Conservation (phyloP, 2,888 invertebrate genomes). For the Drosophila percnosoma region DNA sequence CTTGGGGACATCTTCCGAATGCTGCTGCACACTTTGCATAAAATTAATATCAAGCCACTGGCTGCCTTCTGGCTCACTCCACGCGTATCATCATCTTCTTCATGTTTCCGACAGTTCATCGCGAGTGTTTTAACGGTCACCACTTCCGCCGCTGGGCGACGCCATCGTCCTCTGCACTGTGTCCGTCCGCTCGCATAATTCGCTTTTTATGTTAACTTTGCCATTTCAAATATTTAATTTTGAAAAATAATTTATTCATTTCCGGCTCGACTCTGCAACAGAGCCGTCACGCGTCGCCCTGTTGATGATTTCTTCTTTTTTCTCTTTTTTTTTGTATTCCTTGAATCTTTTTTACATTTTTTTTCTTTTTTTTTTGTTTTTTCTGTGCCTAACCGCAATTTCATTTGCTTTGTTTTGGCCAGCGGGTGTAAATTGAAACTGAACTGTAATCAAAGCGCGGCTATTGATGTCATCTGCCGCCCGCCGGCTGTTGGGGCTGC, state of each 20-base stretch:
- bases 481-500: neutral
- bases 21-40: constrained; percentile 71
- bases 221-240: constrained; percentile 68
- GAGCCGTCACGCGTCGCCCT: constrained; percentile 40
- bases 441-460: constrained; percentile 78
- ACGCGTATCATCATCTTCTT: constrained; percentile 23
- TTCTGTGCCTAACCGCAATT: constrained; percentile 50
- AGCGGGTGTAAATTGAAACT: constrained; percentile 68
- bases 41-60: constrained; percentile 73
- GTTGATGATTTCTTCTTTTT: constrained; percentile 47
- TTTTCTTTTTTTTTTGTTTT: constrained; percentile 9
- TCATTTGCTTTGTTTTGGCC: constrained; percentile 65
- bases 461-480: constrained; percentile 71
- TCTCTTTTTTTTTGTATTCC: constrained; percentile 17
- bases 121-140: constrained; percentile 78
- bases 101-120: constrained; percentile 77
- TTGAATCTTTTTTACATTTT: constrained; percentile 18
- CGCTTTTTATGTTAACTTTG: constrained; percentile 76
- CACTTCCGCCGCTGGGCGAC: constrained; percentile 69
- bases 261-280: constrained; percentile 57
- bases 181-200: constrained; percentile 67
- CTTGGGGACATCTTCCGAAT: constrained; percentile 39
- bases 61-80: neutral
- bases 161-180: constrained; percentile 7
- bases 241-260: constrained; percentile 80